Percentiles rank a stretch among this genome's conserved stretches.
Conservation (phyloP, 64 coral and sea anemone genomes). For the Montipora efflorescens region DNA sequence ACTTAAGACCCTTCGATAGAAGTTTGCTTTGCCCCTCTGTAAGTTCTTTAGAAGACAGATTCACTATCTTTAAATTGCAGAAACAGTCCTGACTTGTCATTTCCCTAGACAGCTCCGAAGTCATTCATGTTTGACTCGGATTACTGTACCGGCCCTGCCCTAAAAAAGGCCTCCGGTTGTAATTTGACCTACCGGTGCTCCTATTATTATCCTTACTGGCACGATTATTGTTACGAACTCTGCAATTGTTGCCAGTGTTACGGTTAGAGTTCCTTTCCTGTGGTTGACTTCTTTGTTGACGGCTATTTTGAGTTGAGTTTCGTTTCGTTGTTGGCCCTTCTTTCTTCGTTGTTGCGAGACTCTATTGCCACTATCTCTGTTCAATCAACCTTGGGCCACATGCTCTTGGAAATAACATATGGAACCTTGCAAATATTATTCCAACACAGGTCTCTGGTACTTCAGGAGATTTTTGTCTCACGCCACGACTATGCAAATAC, state of each 20-base stretch:
- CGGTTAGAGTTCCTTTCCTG: slow-evolving; percentile 8
- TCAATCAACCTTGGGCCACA: too few species aligned
- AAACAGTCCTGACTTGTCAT: slow-evolving; percentile 31
- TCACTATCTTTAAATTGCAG: slow-evolving; percentile 2
- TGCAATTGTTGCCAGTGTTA: slow-evolving; percentile 19
- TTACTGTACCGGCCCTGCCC: slow-evolving; percentile 1
- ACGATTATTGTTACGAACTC: slow-evolving; percentile 1
- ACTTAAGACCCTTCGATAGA: too few species aligned
- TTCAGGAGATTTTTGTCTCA: too few species aligned
- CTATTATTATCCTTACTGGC: slow-evolving; percentile 12
- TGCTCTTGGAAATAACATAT: too few species aligned
- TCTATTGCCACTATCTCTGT: not conserved
- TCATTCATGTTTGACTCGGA: slow-evolving; percentile 32
- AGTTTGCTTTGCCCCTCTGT: too few species aligned
- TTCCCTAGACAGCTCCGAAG: slow-evolving; percentile 5
- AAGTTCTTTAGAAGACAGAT: too few species aligned
- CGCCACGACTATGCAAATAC: too few species aligned
- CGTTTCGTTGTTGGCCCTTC: not conserved
- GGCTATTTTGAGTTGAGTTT: slow-evolving; percentile 24
- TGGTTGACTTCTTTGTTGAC: not conserved
- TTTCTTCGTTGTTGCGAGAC: not conserved
- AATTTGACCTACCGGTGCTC: not conserved
- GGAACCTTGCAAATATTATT: too few species aligned
- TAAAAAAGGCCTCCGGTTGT: not conserved
- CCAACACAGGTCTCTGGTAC: too few species aligned